These are phyloP conservation scores for zebrafish (Danio rerio) DNA, from an alignment of 2,113 vertebrate genomes.

Conservation along the genomic window GRCz12tu NC_133179.1:18535001-18535500, in stretches of 20 bases:
- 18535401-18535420: not conserved
- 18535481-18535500: too few species aligned
- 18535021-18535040: too few species aligned
- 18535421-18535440: not conserved
- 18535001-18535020: too few species aligned
- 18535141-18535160: not conserved
- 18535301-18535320: too few species aligned
- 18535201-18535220: not conserved
- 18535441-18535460: too few species aligned
- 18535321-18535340: not conserved
- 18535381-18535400: not conserved
- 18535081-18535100: slow-evolving; percentile 12
- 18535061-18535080: slow-evolving; percentile 10
- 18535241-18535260: not conserved
- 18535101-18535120: not conserved
- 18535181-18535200: not conserved
- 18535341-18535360: slow-evolving; percentile 16
- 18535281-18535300: not conserved
- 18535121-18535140: not conserved
- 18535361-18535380: slow-evolving; percentile 21
- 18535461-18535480: too few species aligned
- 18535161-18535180: not conserved
- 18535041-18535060: too few species aligned
- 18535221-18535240: not conserved
- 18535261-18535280: not conserved